Conservation (phyloP, 2,797 vertebrate genomes). For the Gila robusta region DNA sequence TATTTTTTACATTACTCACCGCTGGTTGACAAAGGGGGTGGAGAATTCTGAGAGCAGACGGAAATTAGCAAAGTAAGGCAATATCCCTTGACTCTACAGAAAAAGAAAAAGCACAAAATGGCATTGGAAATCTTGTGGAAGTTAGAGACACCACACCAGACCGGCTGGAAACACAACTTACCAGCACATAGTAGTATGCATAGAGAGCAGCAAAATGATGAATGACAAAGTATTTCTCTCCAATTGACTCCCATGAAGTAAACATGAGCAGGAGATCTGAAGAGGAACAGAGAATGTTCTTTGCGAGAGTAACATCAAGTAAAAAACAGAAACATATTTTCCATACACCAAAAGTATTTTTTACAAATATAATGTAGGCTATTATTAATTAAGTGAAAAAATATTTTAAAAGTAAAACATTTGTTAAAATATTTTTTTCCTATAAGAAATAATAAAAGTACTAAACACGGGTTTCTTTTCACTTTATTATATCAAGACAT, state of each 20-base stretch:
- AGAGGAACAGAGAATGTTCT: constrained; percentile 36
- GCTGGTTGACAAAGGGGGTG: constrained; percentile 89
- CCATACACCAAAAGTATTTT: neutral
- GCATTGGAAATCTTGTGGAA: neutral
- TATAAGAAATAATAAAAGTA: no score
- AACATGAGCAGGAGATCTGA: constrained; percentile 87
- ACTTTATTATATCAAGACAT: neutral
- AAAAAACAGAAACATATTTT: neutral
- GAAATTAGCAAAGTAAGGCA: constrained; percentile 86
- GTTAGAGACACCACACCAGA: constrained; percentile 42
- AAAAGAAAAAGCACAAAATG: constrained; percentile 13
- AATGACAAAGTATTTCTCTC: constrained; percentile 84
- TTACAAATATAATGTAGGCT: neutral
- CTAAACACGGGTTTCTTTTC: neutral
- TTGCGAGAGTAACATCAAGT: neutral
- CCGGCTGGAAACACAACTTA: constrained; percentile 67
- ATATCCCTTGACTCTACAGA: constrained; percentile 76
- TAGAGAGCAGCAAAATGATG: constrained; percentile 84
- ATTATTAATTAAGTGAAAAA: neutral
- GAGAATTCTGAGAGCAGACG: constrained; percentile 88
- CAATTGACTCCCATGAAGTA: constrained; percentile 85
- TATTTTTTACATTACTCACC: constrained; percentile 74
- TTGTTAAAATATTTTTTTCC: no score
- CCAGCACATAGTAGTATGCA: constrained; percentile 85
- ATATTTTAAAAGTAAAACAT: neutral